Conservation (phyloP, 2,888 invertebrate species). For the Melipona bicolor region DNA sequence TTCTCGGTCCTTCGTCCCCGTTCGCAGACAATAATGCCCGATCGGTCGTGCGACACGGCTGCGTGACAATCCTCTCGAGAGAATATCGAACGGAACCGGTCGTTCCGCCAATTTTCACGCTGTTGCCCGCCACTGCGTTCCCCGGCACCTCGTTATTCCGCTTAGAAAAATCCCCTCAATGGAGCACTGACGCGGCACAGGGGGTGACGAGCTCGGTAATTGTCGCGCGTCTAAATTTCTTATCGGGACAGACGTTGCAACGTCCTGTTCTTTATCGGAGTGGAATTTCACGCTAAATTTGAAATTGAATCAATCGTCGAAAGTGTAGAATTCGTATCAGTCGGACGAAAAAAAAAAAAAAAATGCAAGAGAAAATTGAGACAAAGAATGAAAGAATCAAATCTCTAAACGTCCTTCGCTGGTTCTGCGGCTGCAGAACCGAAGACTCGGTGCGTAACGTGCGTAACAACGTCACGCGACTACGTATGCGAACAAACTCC, state of each 20-base stretch:
- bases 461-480: not conserved
- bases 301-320: no score
- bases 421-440: no score
- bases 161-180: constrained; percentile 52
- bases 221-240: not conserved
- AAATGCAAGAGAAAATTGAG: no score
- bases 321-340: no score
- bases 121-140: constrained; percentile 50
- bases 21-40: not conserved
- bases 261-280: not conserved
- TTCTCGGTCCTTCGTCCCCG: not conserved
- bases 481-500: constrained; percentile 2
- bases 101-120: constrained; percentile 68
- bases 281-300: no score
- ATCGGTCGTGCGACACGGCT: constrained; percentile 37
- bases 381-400: no score
- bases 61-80: constrained; percentile 53
- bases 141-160: constrained; percentile 61
- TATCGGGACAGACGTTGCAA: not conserved
- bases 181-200: not conserved
- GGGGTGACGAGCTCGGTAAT: constrained; percentile 29
- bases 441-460: not conserved
- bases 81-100: constrained; percentile 57
- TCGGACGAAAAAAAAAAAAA: no score
- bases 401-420: no score